A percentile compares a stretch with the other conserved stretches of the same genome.
Conservation (phyloP, 2,888 invertebrate genomes). For the Drosophila picticornis region DNA sequence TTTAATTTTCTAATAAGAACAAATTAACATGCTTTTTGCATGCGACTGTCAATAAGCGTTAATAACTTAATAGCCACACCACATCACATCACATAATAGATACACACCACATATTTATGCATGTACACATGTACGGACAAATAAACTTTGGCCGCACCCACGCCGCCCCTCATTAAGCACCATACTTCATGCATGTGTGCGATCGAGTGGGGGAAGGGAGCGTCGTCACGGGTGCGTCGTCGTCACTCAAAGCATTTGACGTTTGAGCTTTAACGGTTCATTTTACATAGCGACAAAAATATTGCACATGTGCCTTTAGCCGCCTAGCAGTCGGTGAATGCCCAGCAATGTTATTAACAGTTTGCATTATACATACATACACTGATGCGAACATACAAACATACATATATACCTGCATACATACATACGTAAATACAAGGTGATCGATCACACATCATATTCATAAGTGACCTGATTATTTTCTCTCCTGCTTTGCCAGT, state of each 20-base stretch:
- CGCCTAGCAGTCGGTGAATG: conserved; percentile 42
- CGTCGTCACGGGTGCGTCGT: conserved; percentile 57
- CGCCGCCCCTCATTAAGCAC: conserved; percentile 28
- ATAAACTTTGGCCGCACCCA: conserved; percentile 7
- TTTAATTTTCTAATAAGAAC: conserved; percentile 36
- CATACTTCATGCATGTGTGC: conserved; percentile 20
- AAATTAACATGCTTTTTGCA: conserved; percentile 34
- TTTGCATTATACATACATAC: conserved; percentile 32
- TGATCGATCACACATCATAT: conserved; percentile 16
- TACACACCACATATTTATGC: conserved; percentile 2
- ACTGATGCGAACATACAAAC: conserved; percentile 8
- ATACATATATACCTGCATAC: neutral
- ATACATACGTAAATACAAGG: conserved; percentile 7
- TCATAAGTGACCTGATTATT: conserved; percentile 48
- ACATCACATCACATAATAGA: neutral
- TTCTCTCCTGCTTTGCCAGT: conserved; percentile 19
- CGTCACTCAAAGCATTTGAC: conserved; percentile 52
- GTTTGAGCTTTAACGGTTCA: conserved; percentile 70
- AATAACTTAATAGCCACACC: conserved; percentile 34
- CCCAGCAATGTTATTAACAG: conserved; percentile 47
- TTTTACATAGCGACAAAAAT: conserved; percentile 51
- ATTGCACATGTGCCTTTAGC: conserved; percentile 41
- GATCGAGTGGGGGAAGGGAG: conserved; percentile 10
- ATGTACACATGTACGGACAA: conserved; percentile 1
- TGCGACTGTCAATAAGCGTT: conserved; percentile 12